These are phyloP conservation scores for Pangasianodon hypophthalmus DNA, from an alignment of 2,113 vertebrate genomes.

Conservation along the genomic window DNA sequence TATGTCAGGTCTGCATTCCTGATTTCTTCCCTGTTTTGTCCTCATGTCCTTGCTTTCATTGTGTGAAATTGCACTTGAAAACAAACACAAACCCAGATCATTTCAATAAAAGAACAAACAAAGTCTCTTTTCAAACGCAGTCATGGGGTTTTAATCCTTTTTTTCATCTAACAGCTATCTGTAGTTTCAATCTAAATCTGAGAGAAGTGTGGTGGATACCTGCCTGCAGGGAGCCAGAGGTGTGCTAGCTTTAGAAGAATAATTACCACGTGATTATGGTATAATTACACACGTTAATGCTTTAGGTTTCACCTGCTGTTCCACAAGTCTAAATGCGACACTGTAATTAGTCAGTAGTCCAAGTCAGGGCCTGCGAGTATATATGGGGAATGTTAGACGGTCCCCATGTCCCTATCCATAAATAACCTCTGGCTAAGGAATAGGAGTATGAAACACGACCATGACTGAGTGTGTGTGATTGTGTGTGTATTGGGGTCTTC, in stretches of 20 bases:
- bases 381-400: conserved; percentile 59
- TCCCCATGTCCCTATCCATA: conserved; percentile 64
- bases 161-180: conserved; percentile 65
- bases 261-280: conserved; percentile 74
- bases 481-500: neutral
- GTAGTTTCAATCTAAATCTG: conserved; percentile 61
- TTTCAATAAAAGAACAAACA: conserved; percentile 57
- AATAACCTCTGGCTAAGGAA: conserved; percentile 72
- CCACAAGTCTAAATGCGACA: conserved; percentile 56
- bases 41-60: conserved; percentile 50
- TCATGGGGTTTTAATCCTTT: conserved; percentile 57
- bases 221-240: conserved; percentile 62
- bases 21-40: conserved; percentile 46
- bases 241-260: conserved; percentile 63
- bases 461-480: conserved; percentile 61
- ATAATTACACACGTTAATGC: conserved; percentile 73
- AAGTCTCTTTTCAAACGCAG: conserved; percentile 56
- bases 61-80: conserved; percentile 66
- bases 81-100: conserved; percentile 63
- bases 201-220: conserved; percentile 54
- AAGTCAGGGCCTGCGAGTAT: conserved; percentile 57
- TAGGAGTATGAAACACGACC: conserved; percentile 73
- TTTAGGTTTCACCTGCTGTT: conserved; percentile 64
- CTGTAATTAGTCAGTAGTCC: conserved; percentile 68
- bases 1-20: neutral